Evolutionary conservation across 2,797 vertebrate species (phyloP), one percentile per base, ranked within the genome.

Genomic region (Myotis pilosus): DNA sequence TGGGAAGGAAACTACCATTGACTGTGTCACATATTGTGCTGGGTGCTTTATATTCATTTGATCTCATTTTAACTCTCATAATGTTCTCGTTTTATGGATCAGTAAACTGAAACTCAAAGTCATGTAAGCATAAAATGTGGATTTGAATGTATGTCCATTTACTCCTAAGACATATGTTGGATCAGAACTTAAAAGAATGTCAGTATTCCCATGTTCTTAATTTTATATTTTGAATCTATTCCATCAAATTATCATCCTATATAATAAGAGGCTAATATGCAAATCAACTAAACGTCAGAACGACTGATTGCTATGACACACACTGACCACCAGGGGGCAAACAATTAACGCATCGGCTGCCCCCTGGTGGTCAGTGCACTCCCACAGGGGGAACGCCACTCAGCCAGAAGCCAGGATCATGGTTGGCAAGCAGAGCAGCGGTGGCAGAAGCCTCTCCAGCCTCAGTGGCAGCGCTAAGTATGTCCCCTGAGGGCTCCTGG

Each of bases 141-240:
- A 30, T 83, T 85, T 60, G 47, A 74, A 41, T 79, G 74, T 41
- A 38, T 68, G 60, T 87, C 23, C 20, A n/a, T 47, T 55, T 78
- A 84, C n/a, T 72, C 41, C 33, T 22, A 69, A 69, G 22, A 25
- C 17, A 81, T 71, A 3, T 47, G 49, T 62, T 84, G 41, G 82
- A 62, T 87, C 16, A 84, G 84, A 94, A 74, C 79, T 95, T 95
- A 23, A 33, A 88, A 69, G 57, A 38, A 0, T 53, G 41, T 93
- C 36, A 53, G 28, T 11, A 23, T 82, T 53, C 16, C 25, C 47
- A 19, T 84, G 28, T 81, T 78, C 28, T 71, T 79, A 49, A 88
- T 93, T 89, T 96, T 80, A 6, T 74, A 22, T 92, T 91, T 87
- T 95, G 55, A 97, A 95, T 9, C 44, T 72, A 17, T 30, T 90